phyloP scores from a whole-genome alignment of 2,113 vertebrate genomes.

The Mus spicilegus region DNA sequence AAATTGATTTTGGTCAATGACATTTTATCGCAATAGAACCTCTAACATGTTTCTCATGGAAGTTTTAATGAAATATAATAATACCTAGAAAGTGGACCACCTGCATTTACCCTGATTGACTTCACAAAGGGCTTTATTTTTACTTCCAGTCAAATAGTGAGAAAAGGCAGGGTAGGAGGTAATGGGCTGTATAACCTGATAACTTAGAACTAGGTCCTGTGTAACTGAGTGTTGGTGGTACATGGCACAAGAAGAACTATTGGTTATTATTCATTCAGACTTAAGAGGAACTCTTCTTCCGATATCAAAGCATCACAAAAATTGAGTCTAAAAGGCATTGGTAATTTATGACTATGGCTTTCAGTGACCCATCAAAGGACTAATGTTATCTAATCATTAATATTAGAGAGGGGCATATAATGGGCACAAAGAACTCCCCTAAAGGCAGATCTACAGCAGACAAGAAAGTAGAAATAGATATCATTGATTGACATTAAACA shows the following conservation, averaged over 20 bases:
- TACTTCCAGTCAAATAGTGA: constrained; percentile 2
- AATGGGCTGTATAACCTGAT: constrained; percentile 67
- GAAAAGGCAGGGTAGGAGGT: neutral
- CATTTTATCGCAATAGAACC: neutral
- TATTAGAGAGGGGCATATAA: constrained; percentile 4
- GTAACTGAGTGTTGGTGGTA: constrained; percentile 65
- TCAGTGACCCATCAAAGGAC: constrained; percentile 64
- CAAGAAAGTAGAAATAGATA: constrained; percentile 39
- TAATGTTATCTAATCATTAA: constrained; percentile 36
- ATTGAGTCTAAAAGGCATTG: constrained; percentile 53
- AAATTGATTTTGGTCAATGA: neutral
- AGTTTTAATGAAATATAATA: constrained; percentile 61
- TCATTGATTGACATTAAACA: neutral
- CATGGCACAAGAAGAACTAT: constrained; percentile 53
- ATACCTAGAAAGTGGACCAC: constrained; percentile 45
- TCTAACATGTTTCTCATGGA: neutral
- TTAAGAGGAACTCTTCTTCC: constrained; percentile 65
- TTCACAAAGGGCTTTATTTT: constrained; percentile 58
- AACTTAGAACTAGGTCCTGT: constrained; percentile 50
- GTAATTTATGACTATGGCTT: constrained; percentile 57
- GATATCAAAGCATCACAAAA: constrained; percentile 54
- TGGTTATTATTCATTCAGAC: constrained; percentile 55
- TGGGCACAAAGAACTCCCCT: constrained; percentile 48
- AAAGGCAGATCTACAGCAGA: neutral
- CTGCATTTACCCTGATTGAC: constrained; percentile 57